phyloP scores from a whole-genome alignment of 2,797 vertebrate genomes.

The Diplodus sargus region DNA sequence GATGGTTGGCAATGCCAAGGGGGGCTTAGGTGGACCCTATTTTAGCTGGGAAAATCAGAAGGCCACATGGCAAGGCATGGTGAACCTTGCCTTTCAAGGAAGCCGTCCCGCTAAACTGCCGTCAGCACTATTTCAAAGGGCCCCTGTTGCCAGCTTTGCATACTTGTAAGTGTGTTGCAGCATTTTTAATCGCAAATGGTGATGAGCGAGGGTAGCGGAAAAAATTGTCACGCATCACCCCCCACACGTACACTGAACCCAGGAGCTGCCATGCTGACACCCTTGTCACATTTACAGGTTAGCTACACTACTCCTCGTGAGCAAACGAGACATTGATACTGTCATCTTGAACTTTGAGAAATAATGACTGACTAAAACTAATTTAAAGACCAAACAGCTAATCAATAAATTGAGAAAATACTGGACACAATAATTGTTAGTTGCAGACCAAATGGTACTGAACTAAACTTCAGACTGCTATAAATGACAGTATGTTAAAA shows the following conservation, averaged over 20 bases:
- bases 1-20: constrained; percentile 88
- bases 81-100: constrained; percentile 87
- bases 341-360: no score
- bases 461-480: no score
- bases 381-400: no score
- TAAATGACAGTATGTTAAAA: constrained; percentile 22
- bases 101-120: constrained; percentile 80
- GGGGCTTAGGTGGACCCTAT: constrained; percentile 88
- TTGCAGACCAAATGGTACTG: no score
- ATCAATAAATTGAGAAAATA: no score
- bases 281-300: constrained; percentile 75
- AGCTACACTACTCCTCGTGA: constrained; percentile 58
- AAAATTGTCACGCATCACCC: constrained; percentile 70
- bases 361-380: no score
- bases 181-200: constrained; percentile 83
- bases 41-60: constrained; percentile 90
- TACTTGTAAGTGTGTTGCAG: constrained; percentile 79
- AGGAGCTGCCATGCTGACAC: constrained; percentile 63
- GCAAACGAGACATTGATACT: neutral
- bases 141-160: constrained; percentile 76
- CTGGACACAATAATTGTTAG: no score
- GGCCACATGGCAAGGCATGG: constrained; percentile 85
- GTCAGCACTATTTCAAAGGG: constrained; percentile 87
- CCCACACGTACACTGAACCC: constrained; percentile 68
- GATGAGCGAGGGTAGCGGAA: constrained; percentile 79